Evolutionary conservation across 1,140 invertebrate genomes (phyloP).

Genomic region (Trachymyrmex septentrionalis): DNA sequence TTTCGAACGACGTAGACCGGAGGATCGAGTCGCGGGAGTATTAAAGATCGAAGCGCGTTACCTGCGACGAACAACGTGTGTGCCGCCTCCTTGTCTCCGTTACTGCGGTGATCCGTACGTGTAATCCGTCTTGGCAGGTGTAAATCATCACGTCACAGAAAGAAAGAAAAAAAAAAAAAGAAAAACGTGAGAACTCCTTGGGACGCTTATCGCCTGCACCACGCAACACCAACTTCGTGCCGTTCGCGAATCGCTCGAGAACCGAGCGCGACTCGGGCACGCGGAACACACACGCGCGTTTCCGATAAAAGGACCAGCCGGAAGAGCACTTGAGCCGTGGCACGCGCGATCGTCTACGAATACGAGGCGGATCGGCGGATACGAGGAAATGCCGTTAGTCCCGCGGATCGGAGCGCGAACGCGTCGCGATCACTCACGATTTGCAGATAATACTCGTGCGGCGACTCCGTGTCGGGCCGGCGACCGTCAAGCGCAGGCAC

Average conservation of each 20-base stretch:
- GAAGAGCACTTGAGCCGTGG: not conserved
- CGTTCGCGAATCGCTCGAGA: conserved; percentile 3
- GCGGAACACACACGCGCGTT: conserved; percentile 29
- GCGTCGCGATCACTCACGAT: conserved; percentile 49
- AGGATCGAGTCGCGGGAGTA: conserved; percentile 54
- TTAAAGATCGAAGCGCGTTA: conserved; percentile 63
- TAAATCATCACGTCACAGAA: conserved; percentile 68
- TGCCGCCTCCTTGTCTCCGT: not conserved
- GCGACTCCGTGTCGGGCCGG: not conserved
- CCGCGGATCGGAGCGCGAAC: conserved; percentile 3
- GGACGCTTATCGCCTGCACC: not conserved
- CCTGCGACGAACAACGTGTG: conserved; percentile 27
- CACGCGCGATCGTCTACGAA: not conserved
- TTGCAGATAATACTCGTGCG: conserved; percentile 35
- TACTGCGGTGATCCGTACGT: conserved; percentile 9
- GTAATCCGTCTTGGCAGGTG: conserved; percentile 66
- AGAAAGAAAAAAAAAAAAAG: conserved; percentile 1
- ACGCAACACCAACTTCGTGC: not conserved
- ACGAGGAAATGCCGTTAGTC: conserved; percentile 13
- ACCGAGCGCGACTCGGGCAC: not conserved
- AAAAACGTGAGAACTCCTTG: not conserved
- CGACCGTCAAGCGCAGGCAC: not conserved
- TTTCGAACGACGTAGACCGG: not conserved
- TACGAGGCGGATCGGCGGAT: not conserved
- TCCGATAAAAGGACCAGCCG: not conserved